Conservation (phyloP, 2,888 invertebrate genomes). For the Pandemis heparana region DNA sequence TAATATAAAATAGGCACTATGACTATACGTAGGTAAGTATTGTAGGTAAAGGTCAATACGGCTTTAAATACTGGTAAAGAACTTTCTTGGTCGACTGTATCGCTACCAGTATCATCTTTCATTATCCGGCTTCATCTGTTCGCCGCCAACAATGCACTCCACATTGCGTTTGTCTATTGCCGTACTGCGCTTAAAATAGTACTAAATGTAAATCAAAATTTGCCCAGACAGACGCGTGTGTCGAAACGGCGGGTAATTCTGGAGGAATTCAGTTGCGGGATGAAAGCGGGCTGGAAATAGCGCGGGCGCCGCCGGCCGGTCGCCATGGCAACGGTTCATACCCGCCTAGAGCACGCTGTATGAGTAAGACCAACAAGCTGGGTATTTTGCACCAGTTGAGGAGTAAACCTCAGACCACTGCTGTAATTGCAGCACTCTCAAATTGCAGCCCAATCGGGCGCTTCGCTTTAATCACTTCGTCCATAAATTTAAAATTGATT, state of each 20-base stretch:
- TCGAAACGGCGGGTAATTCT: slow-evolving; percentile 33
- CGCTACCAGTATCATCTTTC: neutral
- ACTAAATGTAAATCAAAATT: slow-evolving; percentile 17
- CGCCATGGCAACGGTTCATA: slow-evolving; percentile 1
- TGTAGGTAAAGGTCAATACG: no score
- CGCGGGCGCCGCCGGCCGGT: slow-evolving; percentile 13
- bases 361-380: neutral
- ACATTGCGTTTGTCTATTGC: neutral
- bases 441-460: no score
- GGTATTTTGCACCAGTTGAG: no score
- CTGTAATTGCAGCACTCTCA: no score
- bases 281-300: slow-evolving; percentile 38
- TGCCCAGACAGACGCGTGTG: slow-evolving; percentile 20
- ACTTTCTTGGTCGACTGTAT: neutral
- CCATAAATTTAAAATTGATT: no score
- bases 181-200: neutral
- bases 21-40: no score
- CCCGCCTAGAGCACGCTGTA: neutral
- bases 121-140: neutral
- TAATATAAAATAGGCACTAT: no score
- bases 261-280: slow-evolving; percentile 37
- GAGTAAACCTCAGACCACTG: no score
- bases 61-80: neutral
- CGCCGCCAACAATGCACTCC: neutral
- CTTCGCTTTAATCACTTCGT: no score